Evolutionary conservation across 2,888 invertebrate species (phyloP), one percentile per base, ranked within the genome.

Genomic region (Xestia sexstrigata): DNA sequence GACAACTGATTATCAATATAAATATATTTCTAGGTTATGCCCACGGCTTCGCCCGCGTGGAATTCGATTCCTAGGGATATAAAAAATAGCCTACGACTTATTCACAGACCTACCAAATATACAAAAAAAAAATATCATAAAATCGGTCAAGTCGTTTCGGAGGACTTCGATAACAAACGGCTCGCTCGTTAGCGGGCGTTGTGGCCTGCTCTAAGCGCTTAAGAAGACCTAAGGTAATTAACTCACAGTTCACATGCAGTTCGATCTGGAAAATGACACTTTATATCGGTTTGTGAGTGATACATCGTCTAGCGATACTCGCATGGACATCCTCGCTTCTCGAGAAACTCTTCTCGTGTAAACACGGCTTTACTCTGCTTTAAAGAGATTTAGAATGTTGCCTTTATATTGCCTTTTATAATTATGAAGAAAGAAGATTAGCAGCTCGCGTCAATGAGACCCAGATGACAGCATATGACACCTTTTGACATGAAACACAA

Each of bases 401-500:
- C 47, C 30, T 67, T 39, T 78, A 55, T 30, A 35, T 62, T 39
- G 45, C 66, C 11, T 35, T 66, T 23, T 23, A 70, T 45, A 58
- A 70, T 79, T 79, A 87, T 72, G 70, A 85, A 87, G 67, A 82
- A 85, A 81, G 42, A 85, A 75, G 68, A 71, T 60, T 52, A 67
- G 20, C 47, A 70, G 62, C 70, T 39, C 45, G 70, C 55, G 86
- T 88, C 90, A 84, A 15, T 47, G 42, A 80, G 84, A 83, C 87
- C 74, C 60, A 68, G 35, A 23, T 78, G 81, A 81, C 78, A 74
- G 45, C 35, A 45, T 63, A n/a, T 82, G 81, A 84, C 81, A 79
- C 73, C 70, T 83, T 83, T 78, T 80, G 83, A 81, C 81, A 82
- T 80, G 88, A 90, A 89, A 86, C 86, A 89, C 88, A 93, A 91